phyloP scores from a whole-genome alignment of 2,113 vertebrate species.

The Anoura caudifer region DNA sequence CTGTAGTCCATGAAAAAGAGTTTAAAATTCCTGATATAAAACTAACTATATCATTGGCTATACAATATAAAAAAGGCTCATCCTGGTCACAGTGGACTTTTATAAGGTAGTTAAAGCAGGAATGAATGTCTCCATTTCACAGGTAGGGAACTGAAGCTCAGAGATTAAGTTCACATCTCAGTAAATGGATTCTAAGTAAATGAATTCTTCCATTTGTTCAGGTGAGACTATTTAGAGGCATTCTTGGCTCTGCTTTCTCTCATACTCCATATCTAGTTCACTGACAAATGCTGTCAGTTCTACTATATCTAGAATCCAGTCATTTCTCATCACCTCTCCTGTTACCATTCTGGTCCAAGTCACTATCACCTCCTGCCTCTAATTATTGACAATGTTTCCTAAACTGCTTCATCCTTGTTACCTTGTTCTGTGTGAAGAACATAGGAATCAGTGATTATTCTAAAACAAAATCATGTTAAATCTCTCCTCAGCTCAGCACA shows the following conservation, averaged over 20 bases:
- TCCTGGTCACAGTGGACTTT: neutral
- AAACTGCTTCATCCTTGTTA: neutral
- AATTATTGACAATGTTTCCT: neutral
- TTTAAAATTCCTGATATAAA: neutral
- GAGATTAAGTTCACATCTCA: neutral
- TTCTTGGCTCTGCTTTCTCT: neutral
- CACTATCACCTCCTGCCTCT: neutral
- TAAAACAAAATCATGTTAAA: neutral
- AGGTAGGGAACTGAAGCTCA: neutral
- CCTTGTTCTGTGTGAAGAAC: neutral
- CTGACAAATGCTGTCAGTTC: neutral
- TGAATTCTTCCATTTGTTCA: neutral
- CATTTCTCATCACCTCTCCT: neutral
- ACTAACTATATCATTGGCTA: neutral
- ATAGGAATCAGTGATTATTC: neutral
- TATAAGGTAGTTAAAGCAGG: neutral
- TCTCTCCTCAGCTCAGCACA: neutral
- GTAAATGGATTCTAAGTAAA: neutral
- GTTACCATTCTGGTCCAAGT: neutral
- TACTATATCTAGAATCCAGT: neutral
- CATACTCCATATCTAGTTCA: neutral
- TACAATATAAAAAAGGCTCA: neutral
- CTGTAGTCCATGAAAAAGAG: neutral
- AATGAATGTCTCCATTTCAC: conserved; percentile 32
- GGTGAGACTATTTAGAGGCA: neutral